Evolutionary conservation across 37 sponge, comb jelly and placozoan genomes (phyloP), one percentile per base, ranked within the genome.

Genomic region (Petrosia ficiformis): DNA sequence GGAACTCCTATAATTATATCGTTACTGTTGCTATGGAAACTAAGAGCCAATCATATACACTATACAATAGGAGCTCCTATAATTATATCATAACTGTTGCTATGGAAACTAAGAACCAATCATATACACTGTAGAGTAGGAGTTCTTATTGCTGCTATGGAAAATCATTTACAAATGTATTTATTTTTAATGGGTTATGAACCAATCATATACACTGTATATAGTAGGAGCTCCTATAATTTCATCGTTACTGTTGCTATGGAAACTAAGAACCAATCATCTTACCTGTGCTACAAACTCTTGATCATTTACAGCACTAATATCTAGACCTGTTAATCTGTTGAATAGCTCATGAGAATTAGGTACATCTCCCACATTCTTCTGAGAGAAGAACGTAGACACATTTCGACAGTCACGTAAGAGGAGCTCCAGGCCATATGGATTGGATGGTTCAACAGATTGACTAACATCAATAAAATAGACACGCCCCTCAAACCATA

Each of bases 391-490:
- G 85, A 87, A 96, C 16, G 61, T 48, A 0, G 88, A 83, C 39
- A 98, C 79, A 29, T 93, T 90, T 26, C 65, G 73, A 66, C 96
- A 93, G 65, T 98, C 99, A 42, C 94, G 84, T 24, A 84, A 77
- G 25, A 98, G 89, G 88, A 98, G 95, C 75, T 86, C 91, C 14
- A 86, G 82, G 25, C 86, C 91, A n/a, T 86, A 48, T 1, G 87
- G 91, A 44, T 96, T 94, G 6, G 94, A 83, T 1, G 94, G 88
- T 54, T 96, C 94, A 56, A 98, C 96, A n/a, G 94, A 77, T 72
- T 98, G 96, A 70, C 94, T 77, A 14, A 98, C 91, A 40, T 98
- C 99, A 40, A 98, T 98, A 83, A 98, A 83, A 75, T 82, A 80
- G 29, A 95, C 69, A 4, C 54, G 28, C 5, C 83, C 92, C 14